Conservation (phyloP, 2,888 invertebrate species). For the Tenthredo scrophulariae region DNA sequence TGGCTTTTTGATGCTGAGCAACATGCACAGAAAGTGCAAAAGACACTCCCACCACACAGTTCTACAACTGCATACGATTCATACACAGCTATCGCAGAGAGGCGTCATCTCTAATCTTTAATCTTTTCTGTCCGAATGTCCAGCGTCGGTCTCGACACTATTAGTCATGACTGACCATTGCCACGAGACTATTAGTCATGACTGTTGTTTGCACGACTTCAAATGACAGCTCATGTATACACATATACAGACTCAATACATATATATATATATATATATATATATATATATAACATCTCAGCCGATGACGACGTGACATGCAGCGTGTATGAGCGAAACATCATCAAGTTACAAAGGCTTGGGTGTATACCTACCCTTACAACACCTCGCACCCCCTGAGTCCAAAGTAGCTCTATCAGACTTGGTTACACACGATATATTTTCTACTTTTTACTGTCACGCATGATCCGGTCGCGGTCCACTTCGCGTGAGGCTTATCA, state of each 20-base stretch:
- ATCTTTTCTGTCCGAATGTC: neutral
- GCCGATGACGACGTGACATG: slow-evolving; percentile 18
- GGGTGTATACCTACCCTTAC: neutral
- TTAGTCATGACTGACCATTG: slow-evolving; percentile 20
- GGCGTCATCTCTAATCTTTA: slow-evolving; percentile 35
- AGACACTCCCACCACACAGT: neutral
- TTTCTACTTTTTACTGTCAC: slow-evolving; percentile 10
- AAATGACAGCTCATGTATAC: neutral
- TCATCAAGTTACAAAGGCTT: neutral
- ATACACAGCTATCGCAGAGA: neutral
- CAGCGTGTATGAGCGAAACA: neutral
- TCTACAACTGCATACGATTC: neutral
- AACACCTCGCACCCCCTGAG: neutral
- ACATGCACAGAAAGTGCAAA: neutral
- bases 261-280: neutral
- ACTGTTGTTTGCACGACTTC: slow-evolving; percentile 21
- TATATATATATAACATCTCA: neutral
- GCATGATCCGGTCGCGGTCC: slow-evolving; percentile 27
- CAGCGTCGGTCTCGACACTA: slow-evolving; percentile 12
- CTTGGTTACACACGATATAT: slow-evolving; percentile 6
- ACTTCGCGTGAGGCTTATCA: neutral
- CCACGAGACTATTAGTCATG: slow-evolving; percentile 9
- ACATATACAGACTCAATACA: too few species aligned
- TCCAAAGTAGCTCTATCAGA: neutral
- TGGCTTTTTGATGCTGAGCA: neutral